phyloP scores from a whole-genome alignment of 2,113 vertebrate genomes.

The Malaclemys terrapin region DNA sequence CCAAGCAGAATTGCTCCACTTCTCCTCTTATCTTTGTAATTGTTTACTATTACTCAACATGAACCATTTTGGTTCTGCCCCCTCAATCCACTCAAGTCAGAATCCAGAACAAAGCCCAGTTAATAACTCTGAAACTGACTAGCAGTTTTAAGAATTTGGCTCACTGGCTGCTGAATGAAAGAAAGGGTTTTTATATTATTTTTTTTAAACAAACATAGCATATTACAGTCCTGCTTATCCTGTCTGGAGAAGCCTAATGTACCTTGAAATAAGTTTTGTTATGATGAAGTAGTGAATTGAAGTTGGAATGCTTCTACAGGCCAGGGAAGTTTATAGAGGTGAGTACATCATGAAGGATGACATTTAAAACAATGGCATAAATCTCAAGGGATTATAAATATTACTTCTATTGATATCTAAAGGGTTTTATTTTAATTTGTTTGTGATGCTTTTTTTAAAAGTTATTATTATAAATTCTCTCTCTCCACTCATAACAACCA shows the following conservation, averaged over 20 bases:
- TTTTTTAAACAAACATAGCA: constrained; percentile 66
- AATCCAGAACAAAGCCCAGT: not conserved
- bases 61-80: not conserved
- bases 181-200: not conserved
- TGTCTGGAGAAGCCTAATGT: constrained; percentile 77
- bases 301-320: constrained; percentile 55
- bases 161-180: constrained; percentile 56
- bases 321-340: constrained; percentile 59
- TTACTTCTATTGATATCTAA: constrained; percentile 34
- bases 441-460: not conserved
- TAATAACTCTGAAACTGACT: constrained; percentile 24
- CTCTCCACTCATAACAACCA: constrained; percentile 24
- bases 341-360: constrained; percentile 53
- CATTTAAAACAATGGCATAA: constrained; percentile 73
- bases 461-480: constrained; percentile 29
- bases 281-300: constrained; percentile 76
- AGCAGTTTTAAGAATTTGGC: constrained; percentile 56
- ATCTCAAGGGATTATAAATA: constrained; percentile 69
- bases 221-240: constrained; percentile 69
- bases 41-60: not conserved
- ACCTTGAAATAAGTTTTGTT: constrained; percentile 86
- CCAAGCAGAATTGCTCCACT: not conserved
- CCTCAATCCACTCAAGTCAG: not conserved
- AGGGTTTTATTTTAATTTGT: constrained; percentile 69
- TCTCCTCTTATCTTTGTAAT: not conserved